These are phyloP conservation scores for Melanocharis versteri DNA, from an alignment of 2,113 vertebrate genomes.

Conservation along the genomic window DNA sequence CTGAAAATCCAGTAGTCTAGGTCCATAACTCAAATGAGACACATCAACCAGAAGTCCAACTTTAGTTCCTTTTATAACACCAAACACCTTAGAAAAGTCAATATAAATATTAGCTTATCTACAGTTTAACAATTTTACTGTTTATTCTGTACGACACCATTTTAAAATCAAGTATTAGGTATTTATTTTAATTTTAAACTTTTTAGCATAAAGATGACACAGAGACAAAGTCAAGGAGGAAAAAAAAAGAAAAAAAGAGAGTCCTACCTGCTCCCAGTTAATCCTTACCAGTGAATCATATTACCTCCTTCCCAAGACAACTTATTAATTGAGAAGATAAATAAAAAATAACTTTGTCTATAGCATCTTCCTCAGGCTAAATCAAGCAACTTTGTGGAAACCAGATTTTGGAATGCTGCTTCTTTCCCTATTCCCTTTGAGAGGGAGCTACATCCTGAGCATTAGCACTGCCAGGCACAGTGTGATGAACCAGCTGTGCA, in stretches of 20 bases:
- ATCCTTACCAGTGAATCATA: not conserved
- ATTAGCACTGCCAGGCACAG: not conserved
- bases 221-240: not conserved
- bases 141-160: not conserved
- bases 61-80: conserved; percentile 72
- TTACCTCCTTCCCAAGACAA: not conserved
- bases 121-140: not conserved
- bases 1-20: conserved; percentile 67
- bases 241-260: not conserved
- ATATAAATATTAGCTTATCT: not conserved
- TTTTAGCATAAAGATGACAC: not conserved
- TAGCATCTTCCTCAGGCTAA: not conserved
- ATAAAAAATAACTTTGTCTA: not conserved
- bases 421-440: not conserved
- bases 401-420: not conserved
- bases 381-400: not conserved
- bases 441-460: not conserved
- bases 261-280: not conserved
- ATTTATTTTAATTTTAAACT: not conserved
- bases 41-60: conserved; percentile 74
- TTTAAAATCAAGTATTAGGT: not conserved
- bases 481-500: not conserved
- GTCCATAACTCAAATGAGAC: conserved; percentile 45
- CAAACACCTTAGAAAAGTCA: conserved; percentile 72
- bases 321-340: not conserved